Evolutionary conservation across 1,140 invertebrate genomes (phyloP).

Genomic region (Gonioctena quinquepunctata): DNA sequence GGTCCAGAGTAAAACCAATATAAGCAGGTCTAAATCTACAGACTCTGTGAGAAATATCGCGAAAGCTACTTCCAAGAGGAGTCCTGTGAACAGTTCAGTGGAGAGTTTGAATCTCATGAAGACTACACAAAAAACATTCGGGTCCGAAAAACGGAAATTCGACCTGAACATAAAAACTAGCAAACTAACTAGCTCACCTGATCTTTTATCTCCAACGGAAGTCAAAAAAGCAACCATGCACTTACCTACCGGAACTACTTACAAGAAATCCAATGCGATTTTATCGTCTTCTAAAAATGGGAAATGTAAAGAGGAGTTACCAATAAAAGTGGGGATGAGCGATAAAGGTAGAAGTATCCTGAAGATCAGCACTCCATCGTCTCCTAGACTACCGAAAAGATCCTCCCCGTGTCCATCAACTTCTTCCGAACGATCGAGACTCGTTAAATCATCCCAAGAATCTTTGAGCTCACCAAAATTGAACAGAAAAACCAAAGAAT

Average conservation of each 20-base stretch:
- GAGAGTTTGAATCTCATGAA: constrained; percentile 30
- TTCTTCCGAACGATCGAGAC: constrained; percentile 30
- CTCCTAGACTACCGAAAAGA: constrained; percentile 21
- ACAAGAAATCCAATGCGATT: constrained; percentile 55
- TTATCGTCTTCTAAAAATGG: constrained; percentile 52
- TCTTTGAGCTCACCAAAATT: constrained; percentile 41
- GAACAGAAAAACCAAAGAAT: constrained; percentile 21
- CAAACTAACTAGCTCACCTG: constrained; percentile 58
- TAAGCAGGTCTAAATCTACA: constrained; percentile 13
- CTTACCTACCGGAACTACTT: constrained; percentile 31
- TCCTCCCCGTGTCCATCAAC: constrained; percentile 33
- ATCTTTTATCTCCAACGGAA: constrained; percentile 63
- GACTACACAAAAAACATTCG: constrained; percentile 56
- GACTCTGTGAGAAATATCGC: constrained; percentile 29
- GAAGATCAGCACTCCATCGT: constrained; percentile 23
- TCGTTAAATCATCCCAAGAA: constrained; percentile 43
- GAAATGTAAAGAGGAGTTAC: constrained; percentile 56
- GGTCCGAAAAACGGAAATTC: constrained; percentile 48
- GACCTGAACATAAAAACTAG: constrained; percentile 27
- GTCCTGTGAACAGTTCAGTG: constrained; percentile 22
- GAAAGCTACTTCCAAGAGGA: constrained; percentile 29
- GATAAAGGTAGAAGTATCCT: constrained; percentile 57
- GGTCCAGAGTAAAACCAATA: constrained; percentile 40
- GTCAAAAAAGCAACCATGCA: constrained; percentile 62
- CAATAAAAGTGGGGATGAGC: constrained; percentile 57